phyloP scores from a whole-genome alignment of 2,888 invertebrate species.

The Oscheius sp. region DNA sequence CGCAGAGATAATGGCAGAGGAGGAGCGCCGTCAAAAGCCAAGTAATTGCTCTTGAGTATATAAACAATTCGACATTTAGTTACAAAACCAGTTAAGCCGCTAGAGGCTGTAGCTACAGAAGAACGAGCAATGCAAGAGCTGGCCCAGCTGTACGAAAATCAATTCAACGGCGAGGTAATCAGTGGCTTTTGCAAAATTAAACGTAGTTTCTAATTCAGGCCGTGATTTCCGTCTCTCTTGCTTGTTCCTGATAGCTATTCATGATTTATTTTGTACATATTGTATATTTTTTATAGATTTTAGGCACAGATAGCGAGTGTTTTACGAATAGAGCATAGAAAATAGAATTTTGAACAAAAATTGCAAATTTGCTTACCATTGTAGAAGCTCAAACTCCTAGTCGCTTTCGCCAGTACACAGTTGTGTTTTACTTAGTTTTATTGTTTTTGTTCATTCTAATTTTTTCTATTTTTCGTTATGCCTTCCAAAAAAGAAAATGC shows the following conservation, averaged over 20 bases:
- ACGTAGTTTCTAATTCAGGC: background rate
- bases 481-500: no score
- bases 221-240: slow-evolving; percentile 2
- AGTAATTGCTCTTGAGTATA: background rate
- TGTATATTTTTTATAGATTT: background rate
- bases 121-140: slow-evolving; percentile 21
- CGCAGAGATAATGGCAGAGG: slow-evolving; percentile 11
- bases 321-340: background rate
- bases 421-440: background rate
- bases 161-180: slow-evolving; percentile 12
- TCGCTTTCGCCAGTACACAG: no score
- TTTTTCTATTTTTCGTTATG: no score
- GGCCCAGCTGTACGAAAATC: background rate
- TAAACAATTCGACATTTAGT: background rate
- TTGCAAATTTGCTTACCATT: background rate
- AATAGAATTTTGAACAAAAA: background rate
- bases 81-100: background rate
- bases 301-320: background rate
- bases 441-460: no score
- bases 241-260: background rate
- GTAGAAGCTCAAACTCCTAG: no score
- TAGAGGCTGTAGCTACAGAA: slow-evolving; percentile 17
- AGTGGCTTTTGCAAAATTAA: background rate
- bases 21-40: background rate
- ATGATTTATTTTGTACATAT: background rate